Conservation (phyloP, 1,140 invertebrate species). For the Heterodera carotae region DNA sequence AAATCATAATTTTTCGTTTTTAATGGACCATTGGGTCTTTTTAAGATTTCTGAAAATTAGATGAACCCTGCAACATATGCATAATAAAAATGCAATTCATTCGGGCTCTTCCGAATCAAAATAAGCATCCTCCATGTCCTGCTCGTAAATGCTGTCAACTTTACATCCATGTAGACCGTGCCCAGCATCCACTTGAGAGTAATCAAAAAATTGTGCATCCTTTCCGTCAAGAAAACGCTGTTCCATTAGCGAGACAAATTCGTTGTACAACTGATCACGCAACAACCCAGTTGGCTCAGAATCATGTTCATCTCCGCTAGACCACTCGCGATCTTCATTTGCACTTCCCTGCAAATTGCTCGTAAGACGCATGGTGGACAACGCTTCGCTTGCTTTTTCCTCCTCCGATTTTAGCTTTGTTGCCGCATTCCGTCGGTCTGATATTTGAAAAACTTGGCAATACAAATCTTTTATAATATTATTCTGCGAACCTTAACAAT, state of each 20-base stretch:
- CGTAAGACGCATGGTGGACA: neutral
- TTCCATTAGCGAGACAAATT: slow-evolving; percentile 85
- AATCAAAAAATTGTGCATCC: slow-evolving; percentile 79
- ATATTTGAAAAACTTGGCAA: slow-evolving; percentile 20
- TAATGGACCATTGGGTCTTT: no score
- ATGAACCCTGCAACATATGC: no score
- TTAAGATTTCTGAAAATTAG: no score
- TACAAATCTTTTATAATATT: no score
- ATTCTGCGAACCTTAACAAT: no score
- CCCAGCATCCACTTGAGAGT: slow-evolving; percentile 65
- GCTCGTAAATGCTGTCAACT: slow-evolving; percentile 42
- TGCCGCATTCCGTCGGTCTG: slow-evolving; percentile 24
- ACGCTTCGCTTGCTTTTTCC: slow-evolving; percentile 14
- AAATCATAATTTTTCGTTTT: no score
- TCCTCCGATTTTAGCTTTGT: slow-evolving; percentile 19
- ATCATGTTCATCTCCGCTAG: slow-evolving; percentile 37
- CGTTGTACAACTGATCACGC: slow-evolving; percentile 73
- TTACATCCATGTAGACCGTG: slow-evolving; percentile 17
- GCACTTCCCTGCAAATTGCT: neutral
- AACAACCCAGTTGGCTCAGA: slow-evolving; percentile 47
- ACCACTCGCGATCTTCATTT: slow-evolving; percentile 29
- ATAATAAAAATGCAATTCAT: neutral
- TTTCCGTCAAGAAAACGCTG: slow-evolving; percentile 80
- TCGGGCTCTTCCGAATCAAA: slow-evolving; percentile 45
- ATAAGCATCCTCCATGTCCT: slow-evolving; percentile 54